Evolutionary conservation across 2,888 invertebrate genomes (phyloP).

Genomic region (Dendrolimus pini): DNA sequence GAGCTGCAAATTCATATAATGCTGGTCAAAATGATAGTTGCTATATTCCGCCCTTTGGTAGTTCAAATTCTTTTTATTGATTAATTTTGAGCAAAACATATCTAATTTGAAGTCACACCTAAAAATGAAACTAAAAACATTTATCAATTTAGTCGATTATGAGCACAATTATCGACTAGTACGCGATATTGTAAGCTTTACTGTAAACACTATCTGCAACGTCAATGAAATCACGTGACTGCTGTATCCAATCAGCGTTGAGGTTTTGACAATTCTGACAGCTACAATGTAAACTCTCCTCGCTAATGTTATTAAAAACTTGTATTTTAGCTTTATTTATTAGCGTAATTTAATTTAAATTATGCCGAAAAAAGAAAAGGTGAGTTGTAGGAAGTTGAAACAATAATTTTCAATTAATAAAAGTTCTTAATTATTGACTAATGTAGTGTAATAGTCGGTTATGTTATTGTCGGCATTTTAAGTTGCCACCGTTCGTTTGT

Average conservation of each 20-base stretch:
- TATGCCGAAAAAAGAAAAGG: slow-evolving; percentile 56
- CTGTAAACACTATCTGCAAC: slow-evolving; percentile 33
- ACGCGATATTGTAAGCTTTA: neutral
- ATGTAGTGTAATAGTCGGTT: slow-evolving; percentile 15
- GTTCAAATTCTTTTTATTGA: too few relatives aligned
- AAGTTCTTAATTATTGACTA: slow-evolving; percentile 13
- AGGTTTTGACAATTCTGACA: slow-evolving; percentile 33
- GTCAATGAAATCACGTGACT: slow-evolving; percentile 51
- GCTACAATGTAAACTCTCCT: slow-evolving; percentile 46
- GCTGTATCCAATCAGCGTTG: slow-evolving; percentile 29
- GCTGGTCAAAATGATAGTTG: too few relatives aligned
- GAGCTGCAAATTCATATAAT: too few relatives aligned
- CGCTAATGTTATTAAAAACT: slow-evolving; percentile 44
- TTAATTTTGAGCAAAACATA: too few relatives aligned
- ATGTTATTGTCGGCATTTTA: slow-evolving; percentile 49
- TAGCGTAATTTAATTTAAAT: slow-evolving; percentile 26
- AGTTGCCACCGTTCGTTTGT: slow-evolving; percentile 34
- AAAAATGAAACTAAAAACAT: too few relatives aligned
- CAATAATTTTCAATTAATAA: slow-evolving; percentile 10
- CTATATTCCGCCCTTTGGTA: too few relatives aligned
- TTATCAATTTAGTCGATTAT: too few relatives aligned
- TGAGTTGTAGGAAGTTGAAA: slow-evolving; percentile 28
- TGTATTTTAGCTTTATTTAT: slow-evolving; percentile 44
- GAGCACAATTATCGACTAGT: too few relatives aligned
- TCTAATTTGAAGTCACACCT: too few relatives aligned